Conservation (phyloP, 2,113 vertebrate species). For the Phasianus colchicus region DNA sequence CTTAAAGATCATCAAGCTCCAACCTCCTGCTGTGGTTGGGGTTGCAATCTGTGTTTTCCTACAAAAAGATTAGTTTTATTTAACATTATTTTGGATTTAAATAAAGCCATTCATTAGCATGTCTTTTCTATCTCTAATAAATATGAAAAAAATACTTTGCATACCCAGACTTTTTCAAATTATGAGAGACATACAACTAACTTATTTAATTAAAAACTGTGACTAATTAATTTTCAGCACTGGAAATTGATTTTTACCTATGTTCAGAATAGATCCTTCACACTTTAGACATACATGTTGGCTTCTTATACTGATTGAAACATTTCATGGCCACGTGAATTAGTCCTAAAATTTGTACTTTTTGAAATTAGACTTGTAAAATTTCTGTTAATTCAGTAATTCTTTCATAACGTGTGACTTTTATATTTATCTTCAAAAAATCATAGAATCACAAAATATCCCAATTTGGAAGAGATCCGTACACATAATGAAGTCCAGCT, state of each 20-base stretch:
- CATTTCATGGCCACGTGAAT: neutral
- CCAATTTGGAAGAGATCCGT: too few relatives aligned
- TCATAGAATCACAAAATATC: too few relatives aligned
- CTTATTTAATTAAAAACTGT: neutral
- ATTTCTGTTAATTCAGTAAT: neutral
- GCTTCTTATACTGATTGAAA: neutral
- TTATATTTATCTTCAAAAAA: neutral
- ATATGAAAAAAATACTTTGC: neutral
- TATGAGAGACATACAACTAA: neutral
- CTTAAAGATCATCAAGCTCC: too few relatives aligned
- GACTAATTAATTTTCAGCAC: neutral
- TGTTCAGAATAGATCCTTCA: neutral
- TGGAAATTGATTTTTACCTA: neutral
- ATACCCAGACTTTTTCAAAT: neutral
- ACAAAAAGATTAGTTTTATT: neutral
- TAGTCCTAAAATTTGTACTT: neutral
- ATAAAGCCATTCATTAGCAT: neutral
- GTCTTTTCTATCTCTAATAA: neutral
- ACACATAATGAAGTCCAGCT: too few relatives aligned
- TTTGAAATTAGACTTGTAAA: neutral
- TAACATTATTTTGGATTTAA: neutral
- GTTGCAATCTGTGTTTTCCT: neutral
- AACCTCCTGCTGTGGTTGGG: too few relatives aligned
- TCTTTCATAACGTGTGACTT: neutral
- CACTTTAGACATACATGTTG: neutral